These are phyloP conservation scores for Pogona vitticeps DNA, from an alignment of 2,113 vertebrate species.

Conservation along the genomic window DNA sequence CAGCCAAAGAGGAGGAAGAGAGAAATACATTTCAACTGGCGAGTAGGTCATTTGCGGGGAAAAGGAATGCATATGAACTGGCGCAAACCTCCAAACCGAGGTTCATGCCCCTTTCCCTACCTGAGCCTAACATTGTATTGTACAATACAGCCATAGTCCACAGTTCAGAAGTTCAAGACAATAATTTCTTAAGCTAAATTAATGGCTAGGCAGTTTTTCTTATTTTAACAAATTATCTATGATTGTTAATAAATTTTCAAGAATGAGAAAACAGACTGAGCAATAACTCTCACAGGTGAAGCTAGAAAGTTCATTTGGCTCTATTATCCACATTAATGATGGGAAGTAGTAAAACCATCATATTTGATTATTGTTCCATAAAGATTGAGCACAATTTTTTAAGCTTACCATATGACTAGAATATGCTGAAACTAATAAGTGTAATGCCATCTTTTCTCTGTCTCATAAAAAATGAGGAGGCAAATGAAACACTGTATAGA, in stretches of 20 bases:
- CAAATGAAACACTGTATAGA: background rate
- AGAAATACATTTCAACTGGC: no score
- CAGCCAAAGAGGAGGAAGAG: no score
- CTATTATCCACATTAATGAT: background rate
- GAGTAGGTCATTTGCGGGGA: no score
- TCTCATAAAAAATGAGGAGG: background rate
- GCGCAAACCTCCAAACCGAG: no score
- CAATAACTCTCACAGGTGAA: background rate
- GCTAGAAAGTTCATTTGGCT: background rate
- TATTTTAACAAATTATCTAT: background rate
- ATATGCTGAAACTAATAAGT: background rate
- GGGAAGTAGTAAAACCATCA: background rate
- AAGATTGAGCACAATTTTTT: background rate
- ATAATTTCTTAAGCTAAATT: background rate
- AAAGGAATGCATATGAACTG: no score
- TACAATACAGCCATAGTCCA: background rate
- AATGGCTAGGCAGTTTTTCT: background rate
- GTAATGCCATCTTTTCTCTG: constrained; percentile 16
- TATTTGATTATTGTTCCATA: background rate
- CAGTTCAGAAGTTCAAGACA: no score
- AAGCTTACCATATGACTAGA: background rate
- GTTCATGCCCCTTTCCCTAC: no score
- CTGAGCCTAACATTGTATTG: background rate
- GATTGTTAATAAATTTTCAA: background rate
- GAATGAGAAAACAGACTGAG: background rate